phyloP scores from a whole-genome alignment of 2,797 vertebrate genomes.

The Sebastes kiyomatsui region DNA sequence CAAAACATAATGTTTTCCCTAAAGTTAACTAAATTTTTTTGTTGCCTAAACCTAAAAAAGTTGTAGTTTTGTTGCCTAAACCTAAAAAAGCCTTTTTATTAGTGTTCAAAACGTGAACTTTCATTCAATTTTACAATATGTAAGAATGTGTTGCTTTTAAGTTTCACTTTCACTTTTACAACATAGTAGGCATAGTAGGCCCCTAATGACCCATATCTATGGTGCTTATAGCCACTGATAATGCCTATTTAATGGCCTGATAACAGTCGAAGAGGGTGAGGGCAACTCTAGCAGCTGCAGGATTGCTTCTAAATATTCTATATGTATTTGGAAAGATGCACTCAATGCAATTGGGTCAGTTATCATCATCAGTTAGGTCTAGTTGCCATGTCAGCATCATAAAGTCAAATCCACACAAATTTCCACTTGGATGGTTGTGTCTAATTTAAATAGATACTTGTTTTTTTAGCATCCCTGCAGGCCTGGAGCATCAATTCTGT shows the following conservation, averaged over 20 bases:
- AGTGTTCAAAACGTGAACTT: not conserved
- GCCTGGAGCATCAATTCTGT: not conserved
- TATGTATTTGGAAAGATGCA: not conserved
- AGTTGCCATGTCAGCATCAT: not conserved
- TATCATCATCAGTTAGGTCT: not conserved
- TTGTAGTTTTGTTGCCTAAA: not conserved
- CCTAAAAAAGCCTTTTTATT: not conserved
- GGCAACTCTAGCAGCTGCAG: not conserved
- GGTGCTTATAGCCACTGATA: no score
- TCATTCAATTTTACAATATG: no score
- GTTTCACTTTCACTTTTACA: no score
- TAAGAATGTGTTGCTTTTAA: not conserved
- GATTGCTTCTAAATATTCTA: not conserved
- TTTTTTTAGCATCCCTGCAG: not conserved
- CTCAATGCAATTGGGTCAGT: not conserved
- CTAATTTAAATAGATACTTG: not conserved
- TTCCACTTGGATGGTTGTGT: not conserved
- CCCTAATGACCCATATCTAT: no score
- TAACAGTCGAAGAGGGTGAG: no score
- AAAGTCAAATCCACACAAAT: not conserved
- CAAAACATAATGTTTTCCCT: not conserved
- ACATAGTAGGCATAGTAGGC: no score
- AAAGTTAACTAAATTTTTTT: not conserved
- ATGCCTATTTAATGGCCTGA: no score
- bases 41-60: no score